phyloP scores from a whole-genome alignment of 2,113 vertebrate species.

The Anthoscopus minutus region DNA sequence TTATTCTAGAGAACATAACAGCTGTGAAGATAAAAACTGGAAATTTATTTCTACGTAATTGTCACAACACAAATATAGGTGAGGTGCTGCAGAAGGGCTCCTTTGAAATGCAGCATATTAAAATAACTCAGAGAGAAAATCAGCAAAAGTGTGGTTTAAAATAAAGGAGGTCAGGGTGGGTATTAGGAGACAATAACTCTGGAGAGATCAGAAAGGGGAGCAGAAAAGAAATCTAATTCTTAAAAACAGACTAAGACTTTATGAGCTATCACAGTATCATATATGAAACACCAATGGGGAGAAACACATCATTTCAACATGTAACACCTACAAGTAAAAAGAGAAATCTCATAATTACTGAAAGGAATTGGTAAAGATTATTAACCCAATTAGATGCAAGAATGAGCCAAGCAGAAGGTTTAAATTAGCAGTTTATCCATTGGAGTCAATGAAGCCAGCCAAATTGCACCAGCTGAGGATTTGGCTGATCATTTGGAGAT shows the following conservation, averaged over 20 bases:
- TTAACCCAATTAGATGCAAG: conserved; percentile 14
- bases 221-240: neutral
- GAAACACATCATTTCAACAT: neutral
- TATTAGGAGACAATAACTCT: neutral
- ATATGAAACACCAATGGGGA: neutral
- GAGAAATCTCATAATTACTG: neutral
- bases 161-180: neutral
- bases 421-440: neutral
- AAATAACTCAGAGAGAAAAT: neutral
- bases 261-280: neutral
- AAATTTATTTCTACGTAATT: neutral
- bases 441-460: neutral
- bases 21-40: neutral
- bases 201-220: neutral
- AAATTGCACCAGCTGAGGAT: conserved; percentile 13
- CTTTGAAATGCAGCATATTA: neutral
- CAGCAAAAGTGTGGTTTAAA: neutral
- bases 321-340: neutral
- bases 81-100: neutral
- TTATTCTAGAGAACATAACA: neutral
- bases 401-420: neutral
- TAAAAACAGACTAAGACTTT: neutral
- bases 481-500: neutral
- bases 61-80: neutral
- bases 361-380: conserved; percentile 14